phyloP scores from a whole-genome alignment of 2,113 vertebrate species.

The Amphiprion ocellaris region DNA sequence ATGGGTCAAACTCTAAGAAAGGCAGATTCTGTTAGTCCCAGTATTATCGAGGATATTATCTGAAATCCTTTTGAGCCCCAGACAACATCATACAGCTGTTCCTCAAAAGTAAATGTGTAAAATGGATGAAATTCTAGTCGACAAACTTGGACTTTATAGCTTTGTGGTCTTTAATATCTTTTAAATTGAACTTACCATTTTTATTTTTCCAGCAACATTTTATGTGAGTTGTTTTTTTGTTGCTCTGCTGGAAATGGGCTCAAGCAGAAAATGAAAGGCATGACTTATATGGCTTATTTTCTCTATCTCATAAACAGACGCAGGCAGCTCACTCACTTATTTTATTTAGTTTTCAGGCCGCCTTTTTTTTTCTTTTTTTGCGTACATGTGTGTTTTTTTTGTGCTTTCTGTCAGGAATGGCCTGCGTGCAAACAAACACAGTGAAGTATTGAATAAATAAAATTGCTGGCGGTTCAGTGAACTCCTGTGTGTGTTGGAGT shows the following conservation, averaged over 20 bases:
- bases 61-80: too few species aligned
- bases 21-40: too few species aligned
- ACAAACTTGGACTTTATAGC: too few species aligned
- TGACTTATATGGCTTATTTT: conserved; percentile 6
- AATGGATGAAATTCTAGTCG: too few species aligned
- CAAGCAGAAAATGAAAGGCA: not conserved
- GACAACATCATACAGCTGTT: too few species aligned
- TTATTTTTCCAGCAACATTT: not conserved
- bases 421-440: conserved; percentile 17
- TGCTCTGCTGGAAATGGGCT: not conserved
- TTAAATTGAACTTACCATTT: not conserved
- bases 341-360: too few species aligned
- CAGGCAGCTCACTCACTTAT: not conserved
- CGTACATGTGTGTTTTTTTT: not conserved
- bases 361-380: too few species aligned
- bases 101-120: too few species aligned
- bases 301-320: conserved; percentile 2
- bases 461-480: conserved; percentile 19
- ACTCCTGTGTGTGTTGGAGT: conserved; percentile 12
- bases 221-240: not conserved
- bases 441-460: conserved; percentile 43
- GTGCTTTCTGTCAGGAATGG: not conserved
- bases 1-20: too few species aligned
- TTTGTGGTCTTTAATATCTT: not conserved
- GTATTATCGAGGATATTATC: too few species aligned